Percentiles rank a stretch among this genome's conserved stretches.
These are phyloP conservation scores for Aleiodes sp. DNA, from an alignment of 1,140 invertebrate species.

Conservation along the genomic window DNA sequence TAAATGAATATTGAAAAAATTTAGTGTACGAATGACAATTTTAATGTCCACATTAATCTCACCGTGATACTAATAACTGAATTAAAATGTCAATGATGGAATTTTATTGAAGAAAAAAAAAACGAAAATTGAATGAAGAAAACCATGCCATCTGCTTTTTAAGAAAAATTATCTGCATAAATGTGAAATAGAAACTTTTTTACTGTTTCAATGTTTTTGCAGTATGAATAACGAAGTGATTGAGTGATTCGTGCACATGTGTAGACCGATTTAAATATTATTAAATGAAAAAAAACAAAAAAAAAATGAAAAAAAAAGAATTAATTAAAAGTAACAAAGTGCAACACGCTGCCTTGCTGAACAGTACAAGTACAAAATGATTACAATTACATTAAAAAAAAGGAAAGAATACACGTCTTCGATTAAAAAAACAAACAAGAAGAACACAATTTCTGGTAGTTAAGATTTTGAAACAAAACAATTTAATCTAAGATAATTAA, in stretches of 20 bases:
- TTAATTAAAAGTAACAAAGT: slow-evolving; percentile 64
- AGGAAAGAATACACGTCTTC: slow-evolving; percentile 57
- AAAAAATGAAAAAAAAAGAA: slow-evolving; percentile 19
- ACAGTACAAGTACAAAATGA: slow-evolving; percentile 69
- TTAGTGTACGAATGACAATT: neutral
- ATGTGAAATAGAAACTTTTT: slow-evolving; percentile 8
- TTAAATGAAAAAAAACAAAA: slow-evolving; percentile 19
- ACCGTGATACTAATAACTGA: neutral
- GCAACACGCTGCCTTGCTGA: slow-evolving; percentile 68
- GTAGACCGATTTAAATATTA: slow-evolving; percentile 10
- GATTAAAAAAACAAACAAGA: slow-evolving; percentile 64
- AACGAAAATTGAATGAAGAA: neutral
- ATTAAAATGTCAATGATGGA: too few relatives aligned
- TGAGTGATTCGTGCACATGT: slow-evolving; percentile 12
- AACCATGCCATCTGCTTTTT: slow-evolving; percentile 4
- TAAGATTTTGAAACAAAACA: slow-evolving; percentile 56
- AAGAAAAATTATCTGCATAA: neutral
- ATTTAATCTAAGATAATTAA: slow-evolving; percentile 52
- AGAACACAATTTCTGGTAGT: slow-evolving; percentile 63
- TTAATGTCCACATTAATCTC: neutral
- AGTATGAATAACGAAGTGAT: neutral
- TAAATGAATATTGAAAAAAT: too few relatives aligned
- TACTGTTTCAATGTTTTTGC: neutral
- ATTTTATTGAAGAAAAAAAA: too few relatives aligned
- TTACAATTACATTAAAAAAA: slow-evolving; percentile 63